These are phyloP conservation scores for Orchesella cincta DNA, from an alignment of 1,140 invertebrate genomes.

Conservation along the genomic window DNA sequence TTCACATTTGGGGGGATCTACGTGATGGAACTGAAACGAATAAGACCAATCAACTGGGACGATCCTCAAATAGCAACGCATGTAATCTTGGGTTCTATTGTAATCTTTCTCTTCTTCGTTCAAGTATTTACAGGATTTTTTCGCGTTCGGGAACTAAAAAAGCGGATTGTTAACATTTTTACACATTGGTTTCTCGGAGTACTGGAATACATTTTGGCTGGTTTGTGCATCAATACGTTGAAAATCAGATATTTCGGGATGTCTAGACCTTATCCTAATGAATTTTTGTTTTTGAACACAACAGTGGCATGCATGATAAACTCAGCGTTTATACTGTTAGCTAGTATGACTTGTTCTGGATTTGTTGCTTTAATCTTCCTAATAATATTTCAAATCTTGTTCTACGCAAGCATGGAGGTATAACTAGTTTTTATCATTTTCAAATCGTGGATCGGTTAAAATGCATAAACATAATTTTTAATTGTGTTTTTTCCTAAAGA, in stretches of 20 bases:
- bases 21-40: slow-evolving; percentile 25
- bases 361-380: background rate
- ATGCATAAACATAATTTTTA: background rate
- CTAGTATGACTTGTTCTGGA: background rate
- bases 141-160: background rate
- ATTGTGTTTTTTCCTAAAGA: background rate
- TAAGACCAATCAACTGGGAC: background rate
- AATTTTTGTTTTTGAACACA: slow-evolving; percentile 18
- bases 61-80: background rate
- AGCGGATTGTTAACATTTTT: background rate
- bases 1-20: slow-evolving; percentile 36
- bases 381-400: background rate
- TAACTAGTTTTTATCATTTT: background rate
- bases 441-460: background rate
- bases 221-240: background rate
- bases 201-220: slow-evolving; percentile 21
- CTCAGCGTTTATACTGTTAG: background rate
- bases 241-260: background rate
- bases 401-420: slow-evolving; percentile 25
- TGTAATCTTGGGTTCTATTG: background rate
- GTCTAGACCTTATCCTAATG: background rate
- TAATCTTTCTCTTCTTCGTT: background rate
- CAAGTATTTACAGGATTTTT: slow-evolving; percentile 7
- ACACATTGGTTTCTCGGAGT: slow-evolving; percentile 29
- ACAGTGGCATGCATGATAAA: background rate